These are phyloP conservation scores for Elephantulus edwardii DNA, from an alignment of 2,113 vertebrate species.

Conservation along the genomic window DNA sequence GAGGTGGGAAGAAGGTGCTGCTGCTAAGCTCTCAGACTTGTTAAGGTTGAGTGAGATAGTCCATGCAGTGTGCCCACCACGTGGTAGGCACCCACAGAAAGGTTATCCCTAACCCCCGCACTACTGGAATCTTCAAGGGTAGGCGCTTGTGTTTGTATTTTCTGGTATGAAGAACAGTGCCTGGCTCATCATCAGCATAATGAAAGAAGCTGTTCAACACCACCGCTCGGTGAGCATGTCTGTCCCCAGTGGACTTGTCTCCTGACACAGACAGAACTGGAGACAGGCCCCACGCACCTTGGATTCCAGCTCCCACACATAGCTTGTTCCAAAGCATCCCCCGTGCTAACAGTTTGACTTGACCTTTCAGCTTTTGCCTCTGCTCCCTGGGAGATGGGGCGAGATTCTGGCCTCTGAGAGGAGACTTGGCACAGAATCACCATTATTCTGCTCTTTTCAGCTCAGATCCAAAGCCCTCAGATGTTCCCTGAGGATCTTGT, in stretches of 20 bases:
- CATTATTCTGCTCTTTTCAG: slow-evolving; percentile 29
- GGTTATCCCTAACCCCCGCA: background rate
- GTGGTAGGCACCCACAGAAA: background rate
- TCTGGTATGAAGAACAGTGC: background rate
- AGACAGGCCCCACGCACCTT: background rate
- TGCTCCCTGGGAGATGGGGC: background rate
- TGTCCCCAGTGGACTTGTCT: background rate
- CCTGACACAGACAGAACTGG: background rate
- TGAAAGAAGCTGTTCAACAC: background rate
- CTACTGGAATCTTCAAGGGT: background rate
- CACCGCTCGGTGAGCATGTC: background rate
- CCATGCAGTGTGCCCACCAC: background rate
- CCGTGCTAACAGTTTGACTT: background rate
- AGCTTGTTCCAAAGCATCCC: slow-evolving; percentile 17
- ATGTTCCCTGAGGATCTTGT: background rate
- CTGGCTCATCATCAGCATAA: background rate
- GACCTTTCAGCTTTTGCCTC: slow-evolving; percentile 47
- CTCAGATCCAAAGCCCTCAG: background rate
- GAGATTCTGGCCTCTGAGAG: background rate
- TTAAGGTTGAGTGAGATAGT: background rate
- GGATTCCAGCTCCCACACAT: slow-evolving; percentile 34
- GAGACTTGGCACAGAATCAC: slow-evolving; percentile 29
- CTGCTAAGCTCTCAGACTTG: background rate
- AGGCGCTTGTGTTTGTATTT: slow-evolving; percentile 1
- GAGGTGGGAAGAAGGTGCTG: background rate